Conservation (phyloP, 2,797 vertebrate genomes). For the Ceyx erithaca region DNA sequence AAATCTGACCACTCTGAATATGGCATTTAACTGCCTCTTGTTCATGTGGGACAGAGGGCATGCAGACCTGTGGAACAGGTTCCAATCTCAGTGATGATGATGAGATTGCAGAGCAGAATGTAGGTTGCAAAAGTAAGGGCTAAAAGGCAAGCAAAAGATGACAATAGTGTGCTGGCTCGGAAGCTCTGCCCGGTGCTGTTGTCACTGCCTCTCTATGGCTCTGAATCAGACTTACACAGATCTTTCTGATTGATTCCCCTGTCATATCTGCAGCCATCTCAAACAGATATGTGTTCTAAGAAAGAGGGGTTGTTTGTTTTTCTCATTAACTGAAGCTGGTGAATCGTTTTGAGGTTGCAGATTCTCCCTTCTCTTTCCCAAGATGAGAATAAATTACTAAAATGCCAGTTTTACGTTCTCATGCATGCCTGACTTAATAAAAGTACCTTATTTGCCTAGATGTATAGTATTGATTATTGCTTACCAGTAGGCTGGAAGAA, state of each 20-base stretch:
- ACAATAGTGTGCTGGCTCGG: neutral
- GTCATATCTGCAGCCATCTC: neutral
- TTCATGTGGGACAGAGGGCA: neutral
- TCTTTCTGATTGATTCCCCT: neutral
- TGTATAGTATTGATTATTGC: neutral
- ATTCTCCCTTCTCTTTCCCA: conserved; percentile 16
- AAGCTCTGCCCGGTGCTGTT: neutral
- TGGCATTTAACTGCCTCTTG: neutral
- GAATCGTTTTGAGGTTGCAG: neutral
- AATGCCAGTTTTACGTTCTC: conserved; percentile 16
- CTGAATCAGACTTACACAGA: neutral
- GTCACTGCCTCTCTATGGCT: neutral
- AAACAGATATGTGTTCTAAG: neutral
- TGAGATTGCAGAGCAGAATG: neutral
- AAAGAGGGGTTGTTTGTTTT: neutral
- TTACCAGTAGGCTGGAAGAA: conserved; percentile 12
- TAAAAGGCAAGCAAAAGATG: neutral
- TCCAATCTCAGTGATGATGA: neutral
- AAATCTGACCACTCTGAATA: neutral
- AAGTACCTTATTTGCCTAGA: conserved; percentile 21
- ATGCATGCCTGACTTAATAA: conserved; percentile 3
- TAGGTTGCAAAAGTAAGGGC: neutral
- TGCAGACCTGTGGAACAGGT: neutral
- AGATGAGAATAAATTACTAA: conserved; percentile 3
- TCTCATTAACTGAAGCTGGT: neutral